Base-by-base conservation (phyloP, 1,140 invertebrate species). In the Amphibalanus amphitrite region DNA sequence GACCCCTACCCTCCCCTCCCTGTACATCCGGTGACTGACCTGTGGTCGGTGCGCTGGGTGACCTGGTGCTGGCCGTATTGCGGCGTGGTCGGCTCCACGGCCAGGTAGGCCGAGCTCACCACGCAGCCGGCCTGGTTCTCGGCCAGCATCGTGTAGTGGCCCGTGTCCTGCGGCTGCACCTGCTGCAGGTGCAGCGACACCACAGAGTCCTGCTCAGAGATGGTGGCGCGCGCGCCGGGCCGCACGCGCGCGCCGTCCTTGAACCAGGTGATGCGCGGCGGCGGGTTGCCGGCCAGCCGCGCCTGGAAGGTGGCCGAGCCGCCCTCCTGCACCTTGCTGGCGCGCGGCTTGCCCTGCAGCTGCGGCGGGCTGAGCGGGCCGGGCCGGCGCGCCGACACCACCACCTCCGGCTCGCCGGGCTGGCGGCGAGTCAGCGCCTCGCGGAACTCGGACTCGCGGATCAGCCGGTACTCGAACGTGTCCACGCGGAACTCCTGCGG, bases 201-300 rank as follows among this genome's bases (percentile, higher is more conserved):
- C 79, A 93, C 94, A 28, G 93, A 93, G 81, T 96, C 97, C 78
- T 95, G 93, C 78, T 96, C 90, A 70, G 87, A 93, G n/a, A 91
- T 90, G 73, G 89, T 88, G 82, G 93, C 90, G 72, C 93, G 85
- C 71, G 92, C 92, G 76, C 89, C 90, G 86, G 91, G 88, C 84
- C 94, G 89, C 71, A 95, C 82, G 84, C 93, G 89, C 28, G 93
- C 86, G 74, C 93, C 95, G 79, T 97, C 97, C 69, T 94, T 88
- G 77, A 90, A 95, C 95, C 95, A 97, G 81, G 95, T 91, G 75
- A 95, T 95, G 77, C 87, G 84, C 33, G 96, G 81, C 78, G 77
- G 74, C 59, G 71, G 68, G 76, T 80, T 4, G 87, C 86, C 38
- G 97, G 82, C 78, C 91, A 87, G 74, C 92, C 89, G 76, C 88